Percentiles rank a stretch among this genome's conserved stretches.
Evolutionary conservation across 1,140 invertebrate species (phyloP).

Genomic region (Hermetia illucens): DNA sequence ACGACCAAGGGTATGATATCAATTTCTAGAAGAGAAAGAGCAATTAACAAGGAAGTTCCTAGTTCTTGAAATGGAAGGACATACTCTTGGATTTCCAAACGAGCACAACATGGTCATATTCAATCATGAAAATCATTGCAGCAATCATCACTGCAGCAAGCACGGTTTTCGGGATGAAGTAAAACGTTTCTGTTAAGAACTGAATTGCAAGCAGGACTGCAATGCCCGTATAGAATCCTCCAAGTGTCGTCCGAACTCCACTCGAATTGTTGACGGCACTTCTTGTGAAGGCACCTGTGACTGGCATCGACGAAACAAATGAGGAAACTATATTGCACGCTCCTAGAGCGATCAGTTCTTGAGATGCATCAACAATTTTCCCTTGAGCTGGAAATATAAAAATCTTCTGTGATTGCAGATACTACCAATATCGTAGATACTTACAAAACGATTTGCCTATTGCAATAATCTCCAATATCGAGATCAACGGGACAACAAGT

Average conservation of each 20-base stretch:
- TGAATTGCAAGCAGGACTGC: slow-evolving; percentile 54
- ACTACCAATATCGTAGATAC: slow-evolving; percentile 18
- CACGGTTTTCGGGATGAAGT: slow-evolving; percentile 64
- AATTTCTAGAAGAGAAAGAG: slow-evolving; percentile 40
- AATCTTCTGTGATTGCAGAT: too few species aligned
- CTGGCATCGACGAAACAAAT: slow-evolving; percentile 77
- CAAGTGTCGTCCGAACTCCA: slow-evolving; percentile 73
- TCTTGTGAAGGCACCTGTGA: slow-evolving; percentile 75
- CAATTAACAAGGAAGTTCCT: neutral
- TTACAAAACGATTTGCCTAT: slow-evolving; percentile 71
- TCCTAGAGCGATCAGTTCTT: slow-evolving; percentile 74
- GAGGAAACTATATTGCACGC: slow-evolving; percentile 71
- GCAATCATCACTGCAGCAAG: slow-evolving; percentile 62
- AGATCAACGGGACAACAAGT: slow-evolving; percentile 57
- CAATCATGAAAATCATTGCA: slow-evolving; percentile 68
- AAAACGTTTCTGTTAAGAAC: slow-evolving; percentile 56
- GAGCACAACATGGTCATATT: slow-evolving; percentile 54
- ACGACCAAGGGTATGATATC: slow-evolving; percentile 59
- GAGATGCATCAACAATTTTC: slow-evolving; percentile 62
- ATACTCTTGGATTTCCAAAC: slow-evolving; percentile 77
- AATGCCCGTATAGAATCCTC: slow-evolving; percentile 57
- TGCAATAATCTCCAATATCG: slow-evolving; percentile 64
- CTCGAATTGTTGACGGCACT: slow-evolving; percentile 86
- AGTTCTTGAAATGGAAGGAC: slow-evolving; percentile 11
- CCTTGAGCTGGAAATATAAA: slow-evolving; percentile 52